Evolutionary conservation across 2,888 invertebrate species (phyloP).

Genomic region (Eurytoma californica): DNA sequence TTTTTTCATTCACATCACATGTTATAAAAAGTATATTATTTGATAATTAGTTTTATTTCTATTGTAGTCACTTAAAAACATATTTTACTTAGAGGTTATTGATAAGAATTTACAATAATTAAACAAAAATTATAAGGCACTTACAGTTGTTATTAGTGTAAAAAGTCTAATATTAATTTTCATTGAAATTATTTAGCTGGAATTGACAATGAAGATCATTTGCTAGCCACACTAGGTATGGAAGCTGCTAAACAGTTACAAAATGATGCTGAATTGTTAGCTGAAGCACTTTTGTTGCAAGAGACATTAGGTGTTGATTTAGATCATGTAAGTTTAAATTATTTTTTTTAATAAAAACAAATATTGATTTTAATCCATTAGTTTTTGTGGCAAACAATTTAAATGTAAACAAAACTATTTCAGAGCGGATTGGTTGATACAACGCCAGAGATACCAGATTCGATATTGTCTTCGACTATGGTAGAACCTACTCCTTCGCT

Average conservation of each 20-base stretch:
- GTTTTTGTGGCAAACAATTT: neutral
- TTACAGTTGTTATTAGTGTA: too few relatives aligned
- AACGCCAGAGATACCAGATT: slow-evolving; percentile 58
- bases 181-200: slow-evolving; percentile 61
- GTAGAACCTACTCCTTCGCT: slow-evolving; percentile 41
- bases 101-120: slow-evolving; percentile 3
- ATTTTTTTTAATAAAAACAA: neutral
- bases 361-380: too few relatives aligned
- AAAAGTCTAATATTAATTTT: neutral
- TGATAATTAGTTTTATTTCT: too few relatives aligned
- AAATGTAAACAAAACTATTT: slow-evolving; percentile 6
- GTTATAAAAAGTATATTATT: too few relatives aligned
- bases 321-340: slow-evolving; percentile 43
- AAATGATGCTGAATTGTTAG: slow-evolving; percentile 70
- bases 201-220: slow-evolving; percentile 71
- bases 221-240: slow-evolving; percentile 72
- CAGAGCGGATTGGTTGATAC: slow-evolving; percentile 65
- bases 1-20: too few relatives aligned
- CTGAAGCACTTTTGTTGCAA: slow-evolving; percentile 71
- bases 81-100: slow-evolving; percentile 9
- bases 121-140: too few relatives aligned
- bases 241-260: slow-evolving; percentile 68
- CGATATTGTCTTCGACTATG: slow-evolving; percentile 60
- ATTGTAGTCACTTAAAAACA: neutral
- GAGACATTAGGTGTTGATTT: slow-evolving; percentile 68